Evolutionary conservation across 2,113 vertebrate genomes (phyloP).

Genomic region (Brachypodius melanocephalos): DNA sequence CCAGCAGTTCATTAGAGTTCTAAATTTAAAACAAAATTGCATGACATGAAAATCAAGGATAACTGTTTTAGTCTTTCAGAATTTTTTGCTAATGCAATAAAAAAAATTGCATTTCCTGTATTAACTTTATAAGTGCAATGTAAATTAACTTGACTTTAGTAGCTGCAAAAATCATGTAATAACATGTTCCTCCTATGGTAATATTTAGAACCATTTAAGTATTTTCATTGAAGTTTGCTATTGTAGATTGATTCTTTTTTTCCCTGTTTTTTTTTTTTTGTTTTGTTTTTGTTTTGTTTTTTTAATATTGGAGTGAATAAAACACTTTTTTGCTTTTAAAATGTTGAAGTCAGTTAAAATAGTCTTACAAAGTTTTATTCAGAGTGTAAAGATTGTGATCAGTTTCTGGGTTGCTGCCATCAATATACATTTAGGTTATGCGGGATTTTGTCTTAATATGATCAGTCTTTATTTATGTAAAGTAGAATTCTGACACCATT

Average conservation of each 20-base stretch:
- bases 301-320: not conserved
- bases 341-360: slow-evolving; percentile 3
- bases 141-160: not conserved
- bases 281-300: not conserved
- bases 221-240: not conserved
- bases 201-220: not conserved
- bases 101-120: not conserved
- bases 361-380: slow-evolving; percentile 32
- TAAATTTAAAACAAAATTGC: not conserved
- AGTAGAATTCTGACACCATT: slow-evolving; percentile 69
- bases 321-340: slow-evolving; percentile 21
- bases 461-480: slow-evolving; percentile 76
- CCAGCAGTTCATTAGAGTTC: not conserved
- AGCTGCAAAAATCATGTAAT: not conserved
- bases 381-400: not conserved
- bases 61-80: not conserved
- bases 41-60: not conserved
- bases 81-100: not conserved
- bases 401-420: slow-evolving; percentile 40
- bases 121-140: not conserved
- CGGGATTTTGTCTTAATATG: slow-evolving; percentile 72
- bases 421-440: slow-evolving; percentile 47
- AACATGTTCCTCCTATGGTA: not conserved
- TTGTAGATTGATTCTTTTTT: not conserved
- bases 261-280: not conserved